Conservation (phyloP, 37 sponge, comb jelly and placozoan genomes). For the Chondrosia reniformis region DNA sequence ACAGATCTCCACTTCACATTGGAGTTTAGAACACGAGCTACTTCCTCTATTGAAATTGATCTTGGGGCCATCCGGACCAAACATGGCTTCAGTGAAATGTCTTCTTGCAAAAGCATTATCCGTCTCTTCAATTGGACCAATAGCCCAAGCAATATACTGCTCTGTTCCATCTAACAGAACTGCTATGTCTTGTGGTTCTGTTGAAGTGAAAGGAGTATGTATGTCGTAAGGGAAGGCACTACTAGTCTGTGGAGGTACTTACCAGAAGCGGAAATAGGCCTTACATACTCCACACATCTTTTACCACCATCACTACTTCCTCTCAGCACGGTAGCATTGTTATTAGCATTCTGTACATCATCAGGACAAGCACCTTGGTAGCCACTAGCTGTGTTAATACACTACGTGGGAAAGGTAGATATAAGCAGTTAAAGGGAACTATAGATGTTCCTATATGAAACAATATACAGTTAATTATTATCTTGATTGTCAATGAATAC, state of each 20-base stretch:
- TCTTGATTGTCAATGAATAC: no score
- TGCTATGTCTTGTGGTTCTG: not conserved
- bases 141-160: constrained; percentile 60
- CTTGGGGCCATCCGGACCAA: not conserved
- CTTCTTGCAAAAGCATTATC: not conserved
- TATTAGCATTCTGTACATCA: not conserved
- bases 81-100: not conserved
- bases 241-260: not conserved
- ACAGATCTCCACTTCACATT: not conserved
- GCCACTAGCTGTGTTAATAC: no score
- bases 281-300: constrained; percentile 4
- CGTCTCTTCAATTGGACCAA: constrained; percentile 25
- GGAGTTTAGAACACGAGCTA: not conserved
- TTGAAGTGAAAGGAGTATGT: not conserved
- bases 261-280: not conserved
- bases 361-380: not conserved
- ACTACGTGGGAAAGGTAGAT: no score
- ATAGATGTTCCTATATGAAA: no score
- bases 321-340: not conserved
- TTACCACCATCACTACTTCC: not conserved
- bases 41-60: not conserved
- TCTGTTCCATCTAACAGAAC: not conserved
- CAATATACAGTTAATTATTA: no score
- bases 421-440: no score
- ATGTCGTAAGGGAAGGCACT: not conserved